A percentile compares a stretch with the other conserved stretches of the same genome.
Conservation (phyloP, 2,113 vertebrate species). For the Hoplias malabaricus region DNA sequence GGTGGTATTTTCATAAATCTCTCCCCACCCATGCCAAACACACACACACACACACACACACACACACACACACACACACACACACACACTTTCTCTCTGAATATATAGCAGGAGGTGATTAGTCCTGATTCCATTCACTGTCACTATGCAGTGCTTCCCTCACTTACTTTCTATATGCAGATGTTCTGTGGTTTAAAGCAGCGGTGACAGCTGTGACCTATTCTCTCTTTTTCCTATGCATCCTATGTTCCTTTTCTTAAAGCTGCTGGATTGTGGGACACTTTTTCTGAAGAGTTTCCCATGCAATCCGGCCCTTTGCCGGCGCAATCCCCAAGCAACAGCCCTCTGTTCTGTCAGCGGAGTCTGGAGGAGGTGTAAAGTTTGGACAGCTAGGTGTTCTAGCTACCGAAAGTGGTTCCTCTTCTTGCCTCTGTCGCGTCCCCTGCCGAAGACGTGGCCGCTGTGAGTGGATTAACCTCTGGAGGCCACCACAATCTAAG, state of each 20-base stretch:
- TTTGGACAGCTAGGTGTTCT: constrained; percentile 16
- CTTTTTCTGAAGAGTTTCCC: constrained; percentile 18
- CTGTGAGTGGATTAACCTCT: neutral
- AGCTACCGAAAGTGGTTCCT: neutral
- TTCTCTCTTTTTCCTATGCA: constrained; percentile 14
- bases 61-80: neutral
- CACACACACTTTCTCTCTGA: constrained; percentile 1
- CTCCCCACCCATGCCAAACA: no score
- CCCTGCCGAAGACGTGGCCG: neutral
- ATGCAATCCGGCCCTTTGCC: constrained; percentile 13
- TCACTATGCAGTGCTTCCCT: neutral
- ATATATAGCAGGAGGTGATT: constrained; percentile 3
- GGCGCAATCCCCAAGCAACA: constrained; percentile 36
- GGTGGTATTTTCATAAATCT: no score
- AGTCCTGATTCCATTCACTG: neutral
- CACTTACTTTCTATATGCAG: neutral
- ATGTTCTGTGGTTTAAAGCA: constrained; percentile 21
- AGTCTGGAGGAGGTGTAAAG: constrained; percentile 17
- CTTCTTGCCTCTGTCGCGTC: neutral
- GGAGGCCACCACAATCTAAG: no score
- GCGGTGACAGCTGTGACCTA: constrained; percentile 46
- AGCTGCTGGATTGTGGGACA: neutral
- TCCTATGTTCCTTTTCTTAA: constrained; percentile 8
- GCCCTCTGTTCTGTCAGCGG: constrained; percentile 22
- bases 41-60: no score